These are phyloP conservation scores for Blastobasis adustella DNA, from an alignment of 2,888 invertebrate species.

Conservation along the genomic window DNA sequence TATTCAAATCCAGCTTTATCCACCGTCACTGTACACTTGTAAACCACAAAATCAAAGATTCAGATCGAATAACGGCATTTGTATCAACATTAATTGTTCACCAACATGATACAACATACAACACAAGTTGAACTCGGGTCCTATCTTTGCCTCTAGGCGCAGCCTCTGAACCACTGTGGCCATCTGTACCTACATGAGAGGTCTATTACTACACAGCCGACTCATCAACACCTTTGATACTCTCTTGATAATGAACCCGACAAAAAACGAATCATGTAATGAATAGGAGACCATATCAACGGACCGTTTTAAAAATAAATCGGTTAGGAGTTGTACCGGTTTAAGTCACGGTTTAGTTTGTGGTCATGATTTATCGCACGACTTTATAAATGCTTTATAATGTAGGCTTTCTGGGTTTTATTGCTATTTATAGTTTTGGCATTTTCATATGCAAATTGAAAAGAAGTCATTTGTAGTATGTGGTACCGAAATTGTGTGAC, in stretches of 20 bases:
- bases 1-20: constrained; percentile 26
- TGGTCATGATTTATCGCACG: no score
- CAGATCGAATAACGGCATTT: constrained; percentile 57
- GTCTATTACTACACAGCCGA: neutral
- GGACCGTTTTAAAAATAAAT: constrained; percentile 21
- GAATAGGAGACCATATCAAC: constrained; percentile 13
- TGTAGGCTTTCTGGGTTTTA: no score
- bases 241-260: constrained; percentile 31
- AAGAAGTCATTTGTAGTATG: no score
- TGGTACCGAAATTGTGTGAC: no score
- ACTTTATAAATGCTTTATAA: no score
- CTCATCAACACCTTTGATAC: constrained; percentile 39
- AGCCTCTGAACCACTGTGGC: neutral
- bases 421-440: no score
- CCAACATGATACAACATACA: constrained; percentile 34
- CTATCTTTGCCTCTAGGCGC: neutral
- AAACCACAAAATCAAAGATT: constrained; percentile 25
- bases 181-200: neutral
- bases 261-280: constrained; percentile 17
- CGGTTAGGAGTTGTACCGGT: constrained; percentile 7
- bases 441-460: no score
- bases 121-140: neutral
- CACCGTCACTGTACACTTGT: neutral
- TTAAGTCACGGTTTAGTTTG: constrained; percentile 8
- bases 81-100: constrained; percentile 63